phyloP scores from a whole-genome alignment of 2,888 invertebrate genomes.

The Dryadula phaetusa region DNA sequence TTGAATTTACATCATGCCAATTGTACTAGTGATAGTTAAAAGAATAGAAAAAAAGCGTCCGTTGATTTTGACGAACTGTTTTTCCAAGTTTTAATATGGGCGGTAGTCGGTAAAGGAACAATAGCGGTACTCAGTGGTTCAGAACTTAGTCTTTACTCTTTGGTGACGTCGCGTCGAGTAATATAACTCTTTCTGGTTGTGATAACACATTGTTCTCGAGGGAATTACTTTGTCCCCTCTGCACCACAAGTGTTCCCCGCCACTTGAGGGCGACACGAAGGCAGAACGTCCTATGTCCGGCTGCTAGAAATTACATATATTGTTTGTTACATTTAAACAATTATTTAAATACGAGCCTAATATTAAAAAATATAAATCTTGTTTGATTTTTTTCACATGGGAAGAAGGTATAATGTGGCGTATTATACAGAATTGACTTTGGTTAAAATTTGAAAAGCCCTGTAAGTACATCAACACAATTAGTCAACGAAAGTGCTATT shows the following conservation, averaged over 20 bases:
- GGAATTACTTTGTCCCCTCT: constrained; percentile 65
- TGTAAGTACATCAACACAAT: not conserved
- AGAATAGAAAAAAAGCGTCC: constrained; percentile 15
- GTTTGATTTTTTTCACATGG: not conserved
- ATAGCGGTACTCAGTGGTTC: constrained; percentile 25
- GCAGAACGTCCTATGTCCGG: constrained; percentile 26
- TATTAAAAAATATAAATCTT: not conserved
- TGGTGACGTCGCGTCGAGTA: constrained; percentile 46
- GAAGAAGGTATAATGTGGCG: not conserved
- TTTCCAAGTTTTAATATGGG: constrained; percentile 24
- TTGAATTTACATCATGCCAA: constrained; percentile 29
- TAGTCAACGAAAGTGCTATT: constrained; percentile 11
- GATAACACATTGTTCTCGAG: constrained; percentile 68
- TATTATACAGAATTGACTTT: not conserved
- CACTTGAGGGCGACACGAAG: constrained; percentile 40
- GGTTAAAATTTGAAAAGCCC: not conserved
- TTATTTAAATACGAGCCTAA: not conserved
- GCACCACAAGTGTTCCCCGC: constrained; percentile 51
- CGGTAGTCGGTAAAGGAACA: constrained; percentile 29
- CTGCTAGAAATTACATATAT: not conserved
- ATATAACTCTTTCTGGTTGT: constrained; percentile 54
- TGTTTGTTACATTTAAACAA: not conserved
- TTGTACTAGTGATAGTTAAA: constrained; percentile 21
- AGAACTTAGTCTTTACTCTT: constrained; percentile 43
- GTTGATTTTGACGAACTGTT: constrained; percentile 25